phyloP scores from a whole-genome alignment of 2,113 vertebrate species.

The Etia nguti region DNA sequence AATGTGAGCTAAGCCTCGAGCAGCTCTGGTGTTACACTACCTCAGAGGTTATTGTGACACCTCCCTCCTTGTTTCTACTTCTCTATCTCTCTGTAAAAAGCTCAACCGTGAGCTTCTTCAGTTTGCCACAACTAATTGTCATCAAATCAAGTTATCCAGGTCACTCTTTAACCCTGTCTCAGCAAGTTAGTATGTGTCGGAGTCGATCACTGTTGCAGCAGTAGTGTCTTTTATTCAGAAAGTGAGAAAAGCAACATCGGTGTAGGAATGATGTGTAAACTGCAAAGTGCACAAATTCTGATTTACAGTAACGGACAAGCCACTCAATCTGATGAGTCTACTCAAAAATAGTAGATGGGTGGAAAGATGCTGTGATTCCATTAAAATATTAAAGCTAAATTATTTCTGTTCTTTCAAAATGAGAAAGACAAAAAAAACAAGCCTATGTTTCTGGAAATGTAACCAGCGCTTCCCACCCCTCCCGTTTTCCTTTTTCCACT shows the following conservation, averaged over 20 bases:
- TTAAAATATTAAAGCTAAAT: background rate
- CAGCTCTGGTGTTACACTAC: constrained; percentile 3
- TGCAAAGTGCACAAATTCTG: background rate
- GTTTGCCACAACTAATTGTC: constrained; percentile 15
- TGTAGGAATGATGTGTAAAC: background rate
- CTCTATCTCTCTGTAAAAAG: background rate
- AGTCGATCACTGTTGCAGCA: background rate
- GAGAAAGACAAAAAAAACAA: background rate
- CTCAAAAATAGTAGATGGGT: background rate
- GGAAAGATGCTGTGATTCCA: background rate
- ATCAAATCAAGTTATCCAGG: constrained; percentile 11
- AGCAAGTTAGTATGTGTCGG: background rate
- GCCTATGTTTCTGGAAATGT: background rate
- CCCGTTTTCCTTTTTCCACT: background rate
- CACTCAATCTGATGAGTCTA: background rate
- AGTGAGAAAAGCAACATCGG: background rate
- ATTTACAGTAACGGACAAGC: background rate
- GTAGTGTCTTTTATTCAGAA: background rate
- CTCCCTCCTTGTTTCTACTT: background rate
- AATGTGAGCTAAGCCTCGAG: constrained; percentile 23
- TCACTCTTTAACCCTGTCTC: background rate
- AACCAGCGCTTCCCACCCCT: background rate
- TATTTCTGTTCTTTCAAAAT: background rate
- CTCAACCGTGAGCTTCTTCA: background rate
- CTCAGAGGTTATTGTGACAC: constrained; percentile 9